phyloP scores from a whole-genome alignment of 2,888 invertebrate species.

The Aspidiotus rigidus region DNA sequence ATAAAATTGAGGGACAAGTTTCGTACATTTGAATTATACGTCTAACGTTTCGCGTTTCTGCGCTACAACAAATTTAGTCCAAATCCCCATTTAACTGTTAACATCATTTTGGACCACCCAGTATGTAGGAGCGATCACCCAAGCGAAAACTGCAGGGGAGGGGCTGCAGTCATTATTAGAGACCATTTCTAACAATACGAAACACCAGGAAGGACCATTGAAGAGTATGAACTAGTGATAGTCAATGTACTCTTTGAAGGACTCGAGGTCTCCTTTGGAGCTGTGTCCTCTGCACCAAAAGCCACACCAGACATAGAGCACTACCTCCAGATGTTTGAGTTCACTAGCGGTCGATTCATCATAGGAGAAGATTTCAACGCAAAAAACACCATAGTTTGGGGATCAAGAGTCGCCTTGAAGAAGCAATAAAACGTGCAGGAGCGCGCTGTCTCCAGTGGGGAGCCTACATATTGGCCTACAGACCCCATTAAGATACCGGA shows the following conservation, averaged over 20 bases:
- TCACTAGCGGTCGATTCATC: neutral
- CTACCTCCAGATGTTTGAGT: neutral
- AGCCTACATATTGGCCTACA: constrained; percentile 1
- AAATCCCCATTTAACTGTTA: no score
- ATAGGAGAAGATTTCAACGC: neutral
- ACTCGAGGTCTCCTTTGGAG: neutral
- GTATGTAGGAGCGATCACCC: neutral
- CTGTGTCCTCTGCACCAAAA: neutral
- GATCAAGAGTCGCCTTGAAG: neutral
- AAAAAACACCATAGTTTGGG: constrained; percentile 3
- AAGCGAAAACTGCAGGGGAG: neutral
- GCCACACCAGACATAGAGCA: neutral
- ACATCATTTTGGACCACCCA: no score
- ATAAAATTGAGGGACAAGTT: no score
- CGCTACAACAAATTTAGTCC: no score
- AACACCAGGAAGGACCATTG: neutral
- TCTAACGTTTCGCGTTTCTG: no score
- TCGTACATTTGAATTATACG: no score
- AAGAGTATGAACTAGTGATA: neutral
- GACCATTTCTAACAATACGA: neutral
- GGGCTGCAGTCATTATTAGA: neutral
- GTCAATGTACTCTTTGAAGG: neutral
- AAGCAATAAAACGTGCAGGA: neutral
- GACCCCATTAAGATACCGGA: neutral
- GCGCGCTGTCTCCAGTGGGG: neutral